Conservation (phyloP, 37 sponge, comb jelly and placozoan genomes). For the Ianthella basta region DNA sequence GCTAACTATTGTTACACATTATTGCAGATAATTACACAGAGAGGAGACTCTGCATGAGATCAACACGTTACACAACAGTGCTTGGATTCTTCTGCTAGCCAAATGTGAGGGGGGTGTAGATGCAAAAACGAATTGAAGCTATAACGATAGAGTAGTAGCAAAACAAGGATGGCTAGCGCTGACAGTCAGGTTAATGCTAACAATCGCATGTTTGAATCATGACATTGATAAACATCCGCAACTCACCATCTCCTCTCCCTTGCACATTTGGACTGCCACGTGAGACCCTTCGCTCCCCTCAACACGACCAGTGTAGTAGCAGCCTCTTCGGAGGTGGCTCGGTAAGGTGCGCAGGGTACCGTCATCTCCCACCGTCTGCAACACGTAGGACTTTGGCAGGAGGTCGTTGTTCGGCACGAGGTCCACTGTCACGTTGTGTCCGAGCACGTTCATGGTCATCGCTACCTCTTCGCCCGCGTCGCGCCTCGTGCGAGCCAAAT, state of each 20-base stretch:
- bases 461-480: slow-evolving; percentile 24
- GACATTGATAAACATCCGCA: too few species aligned
- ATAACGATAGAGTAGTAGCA: too few species aligned
- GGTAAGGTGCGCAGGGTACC: not conserved
- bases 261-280: not conserved
- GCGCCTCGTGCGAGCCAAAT: not conserved
- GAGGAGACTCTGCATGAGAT: too few species aligned
- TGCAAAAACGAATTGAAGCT: too few species aligned
- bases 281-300: not conserved
- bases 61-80: too few species aligned
- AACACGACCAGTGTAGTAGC: not conserved
- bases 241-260: slow-evolving; percentile 47
- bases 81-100: too few species aligned
- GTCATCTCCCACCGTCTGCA: not conserved
- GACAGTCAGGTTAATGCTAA: too few species aligned
- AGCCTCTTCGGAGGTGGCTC: not conserved
- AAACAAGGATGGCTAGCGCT: too few species aligned
- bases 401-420: not conserved
- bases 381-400: not conserved
- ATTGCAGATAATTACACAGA: too few species aligned
- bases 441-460: not conserved
- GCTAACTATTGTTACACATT: too few species aligned
- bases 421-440: not conserved
- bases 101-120: too few species aligned
- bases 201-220: too few species aligned